Percentiles rank a stretch among this genome's conserved stretches.
phyloP scores from a whole-genome alignment of 2,113 vertebrate genomes.

The Scopus umbretta region DNA sequence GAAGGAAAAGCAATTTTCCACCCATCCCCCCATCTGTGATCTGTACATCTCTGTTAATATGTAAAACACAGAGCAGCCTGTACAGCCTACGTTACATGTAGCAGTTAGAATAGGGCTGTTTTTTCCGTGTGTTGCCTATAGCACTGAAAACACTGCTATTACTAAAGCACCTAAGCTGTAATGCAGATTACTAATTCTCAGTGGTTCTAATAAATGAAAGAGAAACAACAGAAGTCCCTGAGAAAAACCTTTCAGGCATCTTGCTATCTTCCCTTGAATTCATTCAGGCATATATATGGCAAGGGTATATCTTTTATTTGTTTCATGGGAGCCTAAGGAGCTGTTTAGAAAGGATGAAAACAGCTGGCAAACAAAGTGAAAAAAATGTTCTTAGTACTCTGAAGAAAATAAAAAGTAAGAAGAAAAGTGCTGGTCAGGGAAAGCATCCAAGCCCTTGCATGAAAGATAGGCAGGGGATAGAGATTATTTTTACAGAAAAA shows the following conservation, averaged over 20 bases:
- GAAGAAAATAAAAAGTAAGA: background rate
- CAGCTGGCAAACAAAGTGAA: background rate
- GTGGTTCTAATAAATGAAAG: background rate
- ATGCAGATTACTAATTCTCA: background rate
- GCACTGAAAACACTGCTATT: background rate
- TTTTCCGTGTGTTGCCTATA: background rate
- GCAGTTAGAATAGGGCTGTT: background rate
- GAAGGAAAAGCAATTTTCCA: constrained; percentile 29
- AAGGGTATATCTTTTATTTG: background rate
- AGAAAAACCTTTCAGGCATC: background rate
- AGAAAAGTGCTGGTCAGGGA: background rate
- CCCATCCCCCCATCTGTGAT: background rate
- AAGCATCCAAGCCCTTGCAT: background rate
- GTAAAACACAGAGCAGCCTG: background rate
- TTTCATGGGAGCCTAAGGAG: background rate
- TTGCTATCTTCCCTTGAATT: background rate
- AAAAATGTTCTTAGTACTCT: background rate
- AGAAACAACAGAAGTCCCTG: background rate
- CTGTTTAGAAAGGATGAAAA: background rate
- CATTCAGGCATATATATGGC: background rate
- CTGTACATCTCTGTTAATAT: background rate
- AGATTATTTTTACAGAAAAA: background rate
- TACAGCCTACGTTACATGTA: background rate
- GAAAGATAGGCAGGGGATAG: background rate
- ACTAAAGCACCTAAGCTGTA: background rate